A percentile compares a stretch with the other conserved stretches of the same genome.
These are phyloP conservation scores for Ictalurus punctatus DNA, from an alignment of 2,113 vertebrate species.

Conservation along the genomic window DNA sequence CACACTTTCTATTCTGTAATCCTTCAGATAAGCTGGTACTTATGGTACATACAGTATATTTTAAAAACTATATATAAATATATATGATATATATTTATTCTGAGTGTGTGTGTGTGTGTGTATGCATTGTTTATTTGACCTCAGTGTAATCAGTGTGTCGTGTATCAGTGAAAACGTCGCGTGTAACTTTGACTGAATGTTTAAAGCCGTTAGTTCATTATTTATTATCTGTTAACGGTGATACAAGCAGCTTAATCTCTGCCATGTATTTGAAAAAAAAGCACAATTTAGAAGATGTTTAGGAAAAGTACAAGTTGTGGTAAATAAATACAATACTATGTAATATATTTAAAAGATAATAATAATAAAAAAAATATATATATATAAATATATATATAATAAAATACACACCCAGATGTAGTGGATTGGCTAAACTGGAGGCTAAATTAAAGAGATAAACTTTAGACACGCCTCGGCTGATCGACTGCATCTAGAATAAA, in stretches of 20 bases:
- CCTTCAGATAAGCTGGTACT: slow-evolving; percentile 49
- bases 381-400: too few species aligned
- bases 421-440: not conserved
- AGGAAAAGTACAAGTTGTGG: slow-evolving; percentile 33
- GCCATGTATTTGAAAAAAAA: slow-evolving; percentile 46
- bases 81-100: slow-evolving; percentile 36
- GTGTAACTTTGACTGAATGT: slow-evolving; percentile 69
- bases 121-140: slow-evolving; percentile 50
- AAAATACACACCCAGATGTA: not conserved
- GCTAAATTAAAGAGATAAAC: not conserved
- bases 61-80: slow-evolving; percentile 3
- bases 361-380: not conserved
- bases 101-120: not conserved
- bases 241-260: slow-evolving; percentile 46
- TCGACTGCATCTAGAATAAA: not conserved
- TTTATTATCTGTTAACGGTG: slow-evolving; percentile 30
- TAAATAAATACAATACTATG: slow-evolving; percentile 8
- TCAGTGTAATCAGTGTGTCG: slow-evolving; percentile 66
- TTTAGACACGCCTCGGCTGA: not conserved
- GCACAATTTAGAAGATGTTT: slow-evolving; percentile 42
- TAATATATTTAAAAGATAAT: not conserved
- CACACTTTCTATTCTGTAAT: slow-evolving; percentile 51
- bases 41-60: slow-evolving; percentile 40
- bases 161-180: slow-evolving; percentile 50
- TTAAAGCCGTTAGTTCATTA: slow-evolving; percentile 47